A percentile compares a stretch with the other conserved stretches of the same genome.
Evolutionary conservation across 2,888 invertebrate species (phyloP).

Genomic region (Cataglyphis albicans): DNA sequence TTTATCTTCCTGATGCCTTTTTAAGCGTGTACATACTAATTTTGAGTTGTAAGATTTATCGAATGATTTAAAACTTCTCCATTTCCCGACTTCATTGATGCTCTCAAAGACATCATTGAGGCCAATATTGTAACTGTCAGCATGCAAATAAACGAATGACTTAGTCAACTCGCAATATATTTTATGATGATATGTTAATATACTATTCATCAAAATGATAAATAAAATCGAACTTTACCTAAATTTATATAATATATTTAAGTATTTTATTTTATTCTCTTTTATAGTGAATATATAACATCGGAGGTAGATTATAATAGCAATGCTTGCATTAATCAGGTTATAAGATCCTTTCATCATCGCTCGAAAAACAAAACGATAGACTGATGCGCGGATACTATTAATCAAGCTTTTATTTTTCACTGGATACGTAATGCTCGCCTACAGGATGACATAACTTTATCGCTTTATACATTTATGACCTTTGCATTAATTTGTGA

Average conservation of each 20-base stretch:
- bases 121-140: constrained; percentile 3
- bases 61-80: not conserved
- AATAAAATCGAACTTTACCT: not conserved
- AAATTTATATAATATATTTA: not conserved
- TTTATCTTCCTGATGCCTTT: constrained; percentile 25
- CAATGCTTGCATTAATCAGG: not conserved
- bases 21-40: not conserved
- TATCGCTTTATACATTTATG: constrained; percentile 38
- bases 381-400: constrained; percentile 5
- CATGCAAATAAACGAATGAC: not conserved
- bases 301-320: not conserved
- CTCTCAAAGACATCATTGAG: constrained; percentile 32
- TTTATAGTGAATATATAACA: not conserved
- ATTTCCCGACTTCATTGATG: not conserved
- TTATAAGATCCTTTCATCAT: not conserved
- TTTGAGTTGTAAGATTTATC: not conserved
- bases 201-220: not conserved
- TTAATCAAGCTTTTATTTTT: constrained; percentile 56
- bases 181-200: not conserved
- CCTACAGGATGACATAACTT: constrained; percentile 63
- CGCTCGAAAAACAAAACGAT: not conserved
- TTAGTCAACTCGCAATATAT: not conserved
- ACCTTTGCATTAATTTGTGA: constrained; percentile 47
- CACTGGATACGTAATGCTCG: constrained; percentile 57
- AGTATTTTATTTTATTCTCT: not conserved